Evolutionary conservation across 2,113 vertebrate genomes (phyloP), one percentile per base, ranked within the genome.

Genomic region (Stegostoma tigrinum): DNA sequence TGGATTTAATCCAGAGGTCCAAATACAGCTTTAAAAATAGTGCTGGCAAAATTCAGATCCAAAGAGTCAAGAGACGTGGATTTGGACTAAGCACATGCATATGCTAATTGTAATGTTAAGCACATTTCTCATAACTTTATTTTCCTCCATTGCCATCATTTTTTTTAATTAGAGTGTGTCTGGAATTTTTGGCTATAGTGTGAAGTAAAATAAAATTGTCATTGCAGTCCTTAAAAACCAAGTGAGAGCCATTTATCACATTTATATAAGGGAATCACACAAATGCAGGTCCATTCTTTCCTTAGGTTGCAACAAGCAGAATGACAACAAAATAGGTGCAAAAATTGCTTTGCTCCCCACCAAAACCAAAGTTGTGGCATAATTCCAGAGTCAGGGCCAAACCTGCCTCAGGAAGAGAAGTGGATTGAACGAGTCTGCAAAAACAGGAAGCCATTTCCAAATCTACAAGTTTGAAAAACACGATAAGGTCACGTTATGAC

Each of bases 91-190:
- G 24, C 52, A 30, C 87, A 61, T 90, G 87, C 52, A 90, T 61
- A 5, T 90, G 48, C 52, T 90, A 90, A 90, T 90, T 90, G 87
- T 61, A 90, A 90, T 90, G 87, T 90, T 90, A 90, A 90, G 52
- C 87, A 90, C 87, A 90, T 61, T 64, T 64, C 52, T 90, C 87
- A 90, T 12, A 90, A 61, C 30, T 90, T 90, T 15, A n/a, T 90
- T 61, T 14, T 52, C 5, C 14, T 17, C 2, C 1, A 52, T 21
- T 61, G 87, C 24, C 52, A 90, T 61, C 24, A 61, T 34, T 90
- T 90, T 90, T 90, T 55, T 61, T 64, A 55, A 55, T 61, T 90
- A 90, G 52, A 30, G 30, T 17, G 30, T 17, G 27, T 64, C 48
- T 90, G 87, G 87, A 90, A 90, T 90, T 64, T 90, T 90, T 90